Evolutionary conservation across 1,140 invertebrate species (phyloP), one percentile per base, ranked within the genome.

Genomic region (Scylla paramamosain): DNA sequence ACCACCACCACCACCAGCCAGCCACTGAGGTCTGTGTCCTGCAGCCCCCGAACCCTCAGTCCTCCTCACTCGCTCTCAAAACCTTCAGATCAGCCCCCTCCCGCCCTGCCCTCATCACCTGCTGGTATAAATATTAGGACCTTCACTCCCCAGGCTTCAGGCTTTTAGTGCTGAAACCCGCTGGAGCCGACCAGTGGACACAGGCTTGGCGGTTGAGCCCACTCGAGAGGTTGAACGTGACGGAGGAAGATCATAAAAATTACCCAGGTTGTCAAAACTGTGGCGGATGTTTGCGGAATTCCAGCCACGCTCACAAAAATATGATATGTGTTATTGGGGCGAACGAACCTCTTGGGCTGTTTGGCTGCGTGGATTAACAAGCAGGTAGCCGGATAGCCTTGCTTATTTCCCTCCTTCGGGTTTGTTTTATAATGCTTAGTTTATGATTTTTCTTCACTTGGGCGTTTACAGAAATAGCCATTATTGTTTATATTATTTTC

Each of bases 211-310:
- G 20, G 67, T n/a, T 77, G 67, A 77, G 67, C 67, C 67, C 67
- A 77, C 67, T 77, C 67, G 67, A 77, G 67, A 77, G 67, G 67
- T 77, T 77, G 67, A n/a, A 77, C 67, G 67, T 77, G 67, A 77
- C 67, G 67, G 67, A 77, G 67, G 67, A 77, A 77, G 67, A 77
- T 77, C 67, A 77, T 77, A 77, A 77, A 77, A 77, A 77, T 77
- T 77, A 77, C 67, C 67, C 25, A 59, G 67, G 20, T 7, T 20
- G 67, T 77, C 67, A 77, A 77, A 77, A 77, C 67, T 77, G 67
- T 77, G 67, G 67, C 67, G 67, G 67, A n/a, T 77, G 67, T 77
- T 77, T 77, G 67, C 67, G 67, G 67, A 77, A 77, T 77, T 12
- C 67, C 67, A 7, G 67, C 6, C 67, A 20, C 25, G 67, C 6